phyloP scores from a whole-genome alignment of 2,888 invertebrate species.

The Scotopteryx bipunctaria region DNA sequence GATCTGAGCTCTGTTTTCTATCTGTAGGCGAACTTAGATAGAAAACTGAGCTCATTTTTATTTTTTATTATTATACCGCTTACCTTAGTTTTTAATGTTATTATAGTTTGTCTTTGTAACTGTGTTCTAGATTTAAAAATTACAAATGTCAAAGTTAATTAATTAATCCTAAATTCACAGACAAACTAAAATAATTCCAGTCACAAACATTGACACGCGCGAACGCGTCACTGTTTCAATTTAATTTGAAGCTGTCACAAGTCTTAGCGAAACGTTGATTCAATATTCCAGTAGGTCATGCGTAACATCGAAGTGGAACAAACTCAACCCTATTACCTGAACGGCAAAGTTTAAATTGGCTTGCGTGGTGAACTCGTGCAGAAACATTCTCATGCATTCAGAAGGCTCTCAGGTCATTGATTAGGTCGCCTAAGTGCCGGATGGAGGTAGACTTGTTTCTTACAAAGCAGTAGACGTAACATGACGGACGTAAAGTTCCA shows the following conservation, averaged over 20 bases:
- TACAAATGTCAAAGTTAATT: background rate
- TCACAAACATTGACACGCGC: background rate
- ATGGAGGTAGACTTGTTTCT: slow-evolving; percentile 32
- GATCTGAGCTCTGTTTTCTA: no score
- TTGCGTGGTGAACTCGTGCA: slow-evolving; percentile 41
- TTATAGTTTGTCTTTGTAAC: no score
- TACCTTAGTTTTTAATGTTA: no score
- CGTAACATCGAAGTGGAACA: background rate
- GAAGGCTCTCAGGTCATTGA: slow-evolving; percentile 46
- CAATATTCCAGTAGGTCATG: slow-evolving; percentile 8
- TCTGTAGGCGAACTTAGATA: no score
- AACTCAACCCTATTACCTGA: slow-evolving; percentile 7
- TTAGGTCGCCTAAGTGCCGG: slow-evolving; percentile 38
- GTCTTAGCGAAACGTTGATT: no score
- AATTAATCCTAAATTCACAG: background rate
- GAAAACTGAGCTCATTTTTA: no score
- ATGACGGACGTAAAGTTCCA: background rate
- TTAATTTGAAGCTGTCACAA: slow-evolving; percentile 3
- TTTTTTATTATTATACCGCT: no score
- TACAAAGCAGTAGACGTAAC: slow-evolving; percentile 39
- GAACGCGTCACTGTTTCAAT: background rate
- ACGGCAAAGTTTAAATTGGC: slow-evolving; percentile 15
- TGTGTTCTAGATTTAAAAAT: no score
- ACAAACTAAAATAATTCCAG: background rate
- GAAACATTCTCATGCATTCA: no score